Base-by-base conservation (phyloP, 2,888 invertebrate genomes). In the Nebria salina region DNA sequence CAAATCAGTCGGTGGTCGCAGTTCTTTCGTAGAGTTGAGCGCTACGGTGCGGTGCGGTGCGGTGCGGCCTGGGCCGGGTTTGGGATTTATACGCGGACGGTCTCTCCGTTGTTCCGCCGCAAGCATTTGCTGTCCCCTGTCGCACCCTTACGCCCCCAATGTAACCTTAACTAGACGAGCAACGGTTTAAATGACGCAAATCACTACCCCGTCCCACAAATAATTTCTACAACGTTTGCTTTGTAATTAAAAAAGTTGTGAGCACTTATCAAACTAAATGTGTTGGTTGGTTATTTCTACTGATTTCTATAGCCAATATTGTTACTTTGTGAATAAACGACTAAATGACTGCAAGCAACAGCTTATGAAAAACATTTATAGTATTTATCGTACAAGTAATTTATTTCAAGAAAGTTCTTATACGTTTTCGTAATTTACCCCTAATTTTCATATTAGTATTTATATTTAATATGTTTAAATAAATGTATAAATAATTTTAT, bases 1-100 rank as follows among this genome's bases (percentile, higher is more conserved):
- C 77, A 77, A 77, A 77, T 77, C 77, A 77, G 77, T 54, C 54
- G 54, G 54, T 77, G 76, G 76, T 76, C 68, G 70, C 76, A 76
- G 70, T 76, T 76, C 65, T 72, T 54, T 54, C 54, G 54, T 5
- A 54, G 54, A 11, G 54, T 13, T 54, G 11, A 2, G 54, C 13
- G 8, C 7, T 54, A 54, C 13, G 54, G 54, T 34, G 4, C 6
- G 2, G 11, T 20, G 4, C 6, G 2, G 11, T 20, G 8, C 13
- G 54, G 54, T 34, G 4, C 6, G 54, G 54, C 54, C 2, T 54
- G 11, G 11, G 6, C 54, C 54, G 54, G 11, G 6, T 8, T 54
- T 54, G 7, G 54, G 7, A 54, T 54, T 7, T 54, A 54, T 54
- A 54, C 13, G 13, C 54, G 6, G 8, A 13, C 54, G 54, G 54